phyloP scores from a whole-genome alignment of 2,797 vertebrate species.

The Eptatretus atami region DNA sequence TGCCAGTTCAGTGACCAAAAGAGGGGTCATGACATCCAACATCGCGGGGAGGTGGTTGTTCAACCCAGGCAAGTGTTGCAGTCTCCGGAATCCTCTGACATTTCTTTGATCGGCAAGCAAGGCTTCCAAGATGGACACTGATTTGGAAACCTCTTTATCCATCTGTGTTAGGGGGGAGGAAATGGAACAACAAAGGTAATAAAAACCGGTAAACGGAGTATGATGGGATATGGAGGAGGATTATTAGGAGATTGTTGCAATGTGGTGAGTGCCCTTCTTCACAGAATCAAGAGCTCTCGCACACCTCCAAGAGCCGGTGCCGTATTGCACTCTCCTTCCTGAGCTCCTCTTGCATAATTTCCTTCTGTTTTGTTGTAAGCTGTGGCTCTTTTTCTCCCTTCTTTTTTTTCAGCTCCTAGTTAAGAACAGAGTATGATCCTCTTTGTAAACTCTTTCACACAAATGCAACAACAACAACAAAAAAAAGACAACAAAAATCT shows the following conservation, averaged over 20 bases:
- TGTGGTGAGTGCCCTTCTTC: not conserved
- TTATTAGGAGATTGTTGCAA: accelerated
- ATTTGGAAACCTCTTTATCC: no score
- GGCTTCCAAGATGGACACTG: no score
- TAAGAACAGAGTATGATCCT: not conserved
- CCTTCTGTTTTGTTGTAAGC: constrained; percentile 70
- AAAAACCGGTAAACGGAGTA: no score
- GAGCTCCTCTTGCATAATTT: constrained; percentile 53
- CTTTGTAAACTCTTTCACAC: not conserved
- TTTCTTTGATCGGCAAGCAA: no score
- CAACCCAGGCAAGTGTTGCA: no score
- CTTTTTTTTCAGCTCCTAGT: constrained; percentile 77
- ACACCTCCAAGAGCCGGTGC: constrained; percentile 35
- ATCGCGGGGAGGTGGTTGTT: no score
- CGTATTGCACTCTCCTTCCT: constrained; percentile 47
- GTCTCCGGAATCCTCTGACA: no score
- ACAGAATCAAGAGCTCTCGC: not conserved
- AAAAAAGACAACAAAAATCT: not conserved
- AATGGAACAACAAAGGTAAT: no score
- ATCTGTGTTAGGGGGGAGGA: no score
- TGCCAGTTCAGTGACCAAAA: no score
- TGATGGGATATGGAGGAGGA: no score
- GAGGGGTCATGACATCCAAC: no score
- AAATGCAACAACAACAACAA: not conserved
- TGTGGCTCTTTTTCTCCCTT: constrained; percentile 72